phyloP scores from a whole-genome alignment of 2,797 vertebrate genomes.

The Phaenicophaeus curvirostris region DNA sequence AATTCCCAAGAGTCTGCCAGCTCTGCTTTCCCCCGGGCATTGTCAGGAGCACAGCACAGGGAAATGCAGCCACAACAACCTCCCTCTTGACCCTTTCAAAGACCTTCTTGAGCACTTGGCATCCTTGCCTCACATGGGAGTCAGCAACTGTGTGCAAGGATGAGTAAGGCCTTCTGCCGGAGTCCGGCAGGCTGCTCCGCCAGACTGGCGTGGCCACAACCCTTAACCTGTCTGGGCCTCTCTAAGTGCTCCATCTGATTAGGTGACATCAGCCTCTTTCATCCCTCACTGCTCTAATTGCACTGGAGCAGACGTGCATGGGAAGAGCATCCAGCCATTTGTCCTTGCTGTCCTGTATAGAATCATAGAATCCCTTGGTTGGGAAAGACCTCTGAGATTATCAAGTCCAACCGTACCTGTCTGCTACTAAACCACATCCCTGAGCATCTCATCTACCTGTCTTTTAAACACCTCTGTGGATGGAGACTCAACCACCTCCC shows the following conservation, averaged over 20 bases:
- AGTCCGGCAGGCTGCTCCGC: neutral
- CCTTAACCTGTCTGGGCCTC: neutral
- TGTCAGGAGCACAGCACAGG: neutral
- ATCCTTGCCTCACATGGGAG: neutral
- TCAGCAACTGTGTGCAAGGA: neutral
- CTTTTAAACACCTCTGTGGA: too few relatives aligned
- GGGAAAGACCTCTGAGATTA: too few relatives aligned
- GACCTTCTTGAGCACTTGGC: neutral
- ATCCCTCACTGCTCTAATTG: neutral
- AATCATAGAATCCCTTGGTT: too few relatives aligned
- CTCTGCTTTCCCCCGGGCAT: neutral
- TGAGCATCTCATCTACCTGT: too few relatives aligned
- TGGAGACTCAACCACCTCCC: too few relatives aligned
- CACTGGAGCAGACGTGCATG: neutral
- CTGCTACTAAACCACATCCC: too few relatives aligned
- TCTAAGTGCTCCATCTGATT: neutral
- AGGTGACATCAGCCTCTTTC: constrained; percentile 21
- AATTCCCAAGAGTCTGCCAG: neutral
- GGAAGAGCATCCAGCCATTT: neutral
- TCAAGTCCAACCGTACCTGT: too few relatives aligned
- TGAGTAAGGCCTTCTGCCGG: constrained; percentile 2
- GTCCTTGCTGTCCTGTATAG: neutral
- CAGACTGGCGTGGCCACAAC: neutral
- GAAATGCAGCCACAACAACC: neutral
- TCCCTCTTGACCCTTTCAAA: neutral